Base-by-base conservation (phyloP, 2,888 invertebrate genomes). In the Agriotes lineatus region DNA sequence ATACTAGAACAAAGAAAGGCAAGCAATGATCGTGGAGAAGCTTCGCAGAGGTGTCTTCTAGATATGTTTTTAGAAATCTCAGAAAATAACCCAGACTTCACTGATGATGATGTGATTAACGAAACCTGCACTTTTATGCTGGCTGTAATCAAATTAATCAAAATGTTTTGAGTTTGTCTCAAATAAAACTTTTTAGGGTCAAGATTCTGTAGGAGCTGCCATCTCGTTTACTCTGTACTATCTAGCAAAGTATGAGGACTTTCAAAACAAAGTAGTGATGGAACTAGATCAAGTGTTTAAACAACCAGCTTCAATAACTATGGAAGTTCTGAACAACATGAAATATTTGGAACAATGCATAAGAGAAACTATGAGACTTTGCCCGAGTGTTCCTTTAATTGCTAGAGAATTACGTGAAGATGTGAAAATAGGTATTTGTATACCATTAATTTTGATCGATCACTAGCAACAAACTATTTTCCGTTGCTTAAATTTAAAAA, bases 311-410 rank as follows among this genome's bases (percentile, higher is more conserved):
- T 79, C 86, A 0, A 85, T 87, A 0, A 86, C 85, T 2, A 85
- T 88, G 81, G 86, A 87, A 42, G 88, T 89, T 71, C 81, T 92
- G n/a, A 81, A 88, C 68, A 86, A 87, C 61, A 88, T 92, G 88
- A 86, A 87, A 65, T 92, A 91, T 76, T 84, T 92, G 71, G 92
- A 92, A 73, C 88, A 88, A 74, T 91, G 90, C 74, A 89, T 92
- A 52, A 92, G 92, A 78, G 92, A 92, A 78, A 86, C 90, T 0
- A 77, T 92, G 56, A 82, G 91, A 52, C 79, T 92, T 7, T 90
- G 88, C 72, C 92, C 92, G 0, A 90, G 90, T 73, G 90, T 92
- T 3, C 90, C 89, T 25, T 87, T 90, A 74, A 87, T 92, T 75
- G 87, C 89, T 1, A 86, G 92, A 64, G 84, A 82, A 52, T 76